Percentiles rank a stretch among this genome's conserved stretches.
Evolutionary conservation across 1,140 invertebrate genomes (phyloP).

Genomic region (Lasioglossum baleicum): DNA sequence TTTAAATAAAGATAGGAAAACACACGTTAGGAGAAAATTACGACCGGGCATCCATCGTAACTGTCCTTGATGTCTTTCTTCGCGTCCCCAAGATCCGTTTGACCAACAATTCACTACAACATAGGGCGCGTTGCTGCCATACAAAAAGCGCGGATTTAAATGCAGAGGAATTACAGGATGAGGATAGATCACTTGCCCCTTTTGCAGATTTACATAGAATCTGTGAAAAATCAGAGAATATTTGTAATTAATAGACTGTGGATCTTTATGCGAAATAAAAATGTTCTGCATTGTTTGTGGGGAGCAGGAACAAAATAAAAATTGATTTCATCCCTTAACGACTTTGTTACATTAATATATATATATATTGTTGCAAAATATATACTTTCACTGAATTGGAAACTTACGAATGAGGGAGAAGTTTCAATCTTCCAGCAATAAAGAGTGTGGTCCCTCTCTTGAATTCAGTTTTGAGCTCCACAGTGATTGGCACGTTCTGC

Average conservation of each 20-base stretch:
- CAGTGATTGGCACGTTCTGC: conserved; percentile 76
- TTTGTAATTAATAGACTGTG: not conserved
- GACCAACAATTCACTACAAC: conserved; percentile 79
- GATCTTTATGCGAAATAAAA: too few relatives aligned
- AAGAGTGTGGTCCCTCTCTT: conserved; percentile 79
- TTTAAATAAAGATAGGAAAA: not conserved
- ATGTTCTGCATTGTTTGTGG: too few relatives aligned
- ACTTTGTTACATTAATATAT: too few relatives aligned
- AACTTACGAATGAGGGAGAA: conserved; percentile 82
- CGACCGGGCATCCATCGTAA: conserved; percentile 76
- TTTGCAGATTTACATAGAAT: conserved; percentile 86
- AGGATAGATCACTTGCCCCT: conserved; percentile 82
- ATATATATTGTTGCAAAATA: not conserved
- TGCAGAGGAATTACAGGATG: conserved; percentile 84
- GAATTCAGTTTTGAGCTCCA: conserved; percentile 77
- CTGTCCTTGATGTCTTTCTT: conserved; percentile 75
- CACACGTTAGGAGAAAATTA: conserved; percentile 76
- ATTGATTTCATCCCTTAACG: too few relatives aligned
- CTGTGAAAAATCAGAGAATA: conserved; percentile 57
- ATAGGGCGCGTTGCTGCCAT: conserved; percentile 69
- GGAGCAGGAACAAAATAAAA: too few relatives aligned
- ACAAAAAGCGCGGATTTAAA: conserved; percentile 83
- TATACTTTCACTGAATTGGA: too few relatives aligned
- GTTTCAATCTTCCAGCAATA: conserved; percentile 82
- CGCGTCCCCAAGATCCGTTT: conserved; percentile 74